Evolutionary conservation across 2,797 vertebrate genomes (phyloP), one percentile per base, ranked within the genome.

Genomic region (Dipus sagitta): DNA sequence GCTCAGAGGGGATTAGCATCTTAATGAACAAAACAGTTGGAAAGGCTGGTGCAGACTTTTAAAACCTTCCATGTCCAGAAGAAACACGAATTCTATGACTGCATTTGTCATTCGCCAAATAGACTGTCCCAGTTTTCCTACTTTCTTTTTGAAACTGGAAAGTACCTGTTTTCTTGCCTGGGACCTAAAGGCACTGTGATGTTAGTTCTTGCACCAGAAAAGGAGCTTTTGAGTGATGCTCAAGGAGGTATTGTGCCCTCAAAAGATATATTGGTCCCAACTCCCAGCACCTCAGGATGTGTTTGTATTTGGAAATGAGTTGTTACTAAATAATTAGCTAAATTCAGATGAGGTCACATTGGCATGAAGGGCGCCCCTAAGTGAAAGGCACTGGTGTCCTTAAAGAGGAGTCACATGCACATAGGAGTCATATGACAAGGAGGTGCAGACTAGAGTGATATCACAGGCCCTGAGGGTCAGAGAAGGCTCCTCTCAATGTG

Each of bases 1-100:
- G 76, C 78, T 71, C 64, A 34, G 52, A 81, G 54, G n/a, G 79
- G 74, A 88, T 93, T 96, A 92, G 94, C 89, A 94, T 96, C 83
- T 94, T 75, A 90, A 88, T 86, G 28, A 70, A 70, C 23, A 62
- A 81, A 89, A 42, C 47, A 42, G 47, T 84, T 62, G 74, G 88
- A 89, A 94, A 84, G 71, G 67, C 70, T 68, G 64, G 70, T 74
- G 38, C 34, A 62, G 68, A 72, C n/a, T 92, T 91, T 38, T 83
- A 82, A 87, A 95, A 79, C 13, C 74, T 47, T 95, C 78, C 30
- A 4, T 12, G 70, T 75, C 34, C 30, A 32, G 60, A 64, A 92
- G 72, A 81, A 90, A 65, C 47, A 58, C 52, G 78, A 85, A 79
- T 93, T 74, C 92, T 91, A 1, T 77, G 91, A 60, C 47, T 71